Evolutionary conservation across 2,797 vertebrate species (phyloP).

Genomic region (Sebastes kiyomatsui): DNA sequence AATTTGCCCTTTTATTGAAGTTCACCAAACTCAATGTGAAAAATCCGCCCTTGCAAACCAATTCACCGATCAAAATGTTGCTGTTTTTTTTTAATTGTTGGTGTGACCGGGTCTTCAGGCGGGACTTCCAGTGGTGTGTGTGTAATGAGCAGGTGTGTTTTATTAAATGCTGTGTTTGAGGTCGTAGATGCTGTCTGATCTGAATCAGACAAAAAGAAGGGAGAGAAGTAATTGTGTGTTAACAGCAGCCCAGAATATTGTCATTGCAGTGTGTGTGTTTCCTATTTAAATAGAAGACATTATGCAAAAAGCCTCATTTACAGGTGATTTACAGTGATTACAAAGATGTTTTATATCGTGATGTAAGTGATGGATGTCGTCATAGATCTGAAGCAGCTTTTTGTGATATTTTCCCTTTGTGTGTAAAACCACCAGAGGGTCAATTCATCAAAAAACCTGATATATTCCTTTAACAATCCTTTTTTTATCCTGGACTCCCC

Average conservation of each 20-base stretch:
- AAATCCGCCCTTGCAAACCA: neutral
- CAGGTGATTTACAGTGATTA: slow-evolving; percentile 32
- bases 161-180: slow-evolving; percentile 12
- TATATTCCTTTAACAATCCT: slow-evolving; percentile 5
- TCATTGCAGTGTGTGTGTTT: slow-evolving; percentile 37
- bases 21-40: neutral
- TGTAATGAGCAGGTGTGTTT: slow-evolving; percentile 16
- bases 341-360: slow-evolving; percentile 67
- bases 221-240: neutral
- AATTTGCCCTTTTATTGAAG: neutral
- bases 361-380: slow-evolving; percentile 57
- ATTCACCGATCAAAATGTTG: neutral
- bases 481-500: neutral
- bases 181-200: slow-evolving; percentile 18
- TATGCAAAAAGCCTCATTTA: slow-evolving; percentile 58
- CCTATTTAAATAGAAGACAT: slow-evolving; percentile 41
- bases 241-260: slow-evolving; percentile 21
- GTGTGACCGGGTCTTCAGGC: neutral
- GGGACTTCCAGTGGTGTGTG: neutral
- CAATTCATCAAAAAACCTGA: neutral
- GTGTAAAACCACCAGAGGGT: neutral
- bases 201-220: neutral
- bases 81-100: neutral
- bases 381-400: slow-evolving; percentile 33
- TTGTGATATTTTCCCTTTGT: neutral